A percentile compares a stretch with the other conserved stretches of the same genome.
Evolutionary conservation across 2,888 invertebrate species (phyloP).

Genomic region (Mythimna ferrago): DNA sequence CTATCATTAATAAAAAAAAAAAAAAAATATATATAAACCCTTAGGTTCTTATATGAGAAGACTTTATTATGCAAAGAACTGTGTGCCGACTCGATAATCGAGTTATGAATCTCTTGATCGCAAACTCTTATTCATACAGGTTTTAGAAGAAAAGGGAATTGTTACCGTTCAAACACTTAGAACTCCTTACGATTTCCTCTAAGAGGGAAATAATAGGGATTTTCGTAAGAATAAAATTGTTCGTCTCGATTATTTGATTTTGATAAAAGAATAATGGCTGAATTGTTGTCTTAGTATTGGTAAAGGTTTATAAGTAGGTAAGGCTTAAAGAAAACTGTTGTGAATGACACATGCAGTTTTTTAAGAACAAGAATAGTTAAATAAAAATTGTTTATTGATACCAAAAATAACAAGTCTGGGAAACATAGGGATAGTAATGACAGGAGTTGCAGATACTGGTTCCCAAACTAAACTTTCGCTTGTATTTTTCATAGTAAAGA

Average conservation of each 20-base stretch:
- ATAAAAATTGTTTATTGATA: no score
- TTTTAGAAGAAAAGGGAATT: conserved; percentile 36
- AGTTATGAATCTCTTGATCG: conserved; percentile 52
- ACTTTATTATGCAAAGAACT: conserved; percentile 54
- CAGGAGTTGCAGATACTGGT: no score
- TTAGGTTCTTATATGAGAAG: conserved; percentile 6
- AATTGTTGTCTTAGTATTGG: conserved; percentile 16
- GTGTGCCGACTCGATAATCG: conserved; percentile 54
- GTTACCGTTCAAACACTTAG: conserved; percentile 33
- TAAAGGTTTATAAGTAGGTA: conserved; percentile 20
- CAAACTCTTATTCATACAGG: conserved; percentile 44
- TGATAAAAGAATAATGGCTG: conserved; percentile 19
- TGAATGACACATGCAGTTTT: no score
- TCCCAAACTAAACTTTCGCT: no score
- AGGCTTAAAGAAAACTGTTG: background rate
- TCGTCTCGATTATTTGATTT: conserved; percentile 24
- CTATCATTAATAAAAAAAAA: no score
- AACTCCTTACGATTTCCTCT: conserved; percentile 26
- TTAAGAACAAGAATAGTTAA: no score
- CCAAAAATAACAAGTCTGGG: no score
- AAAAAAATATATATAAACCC: no score
- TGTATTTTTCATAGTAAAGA: no score
- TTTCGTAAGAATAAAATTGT: conserved; percentile 13
- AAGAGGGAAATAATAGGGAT: conserved; percentile 16
- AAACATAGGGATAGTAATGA: no score